Evolutionary conservation across 1,140 invertebrate genomes (phyloP), one percentile per base, ranked within the genome.

Genomic region (Pararge aegeria): DNA sequence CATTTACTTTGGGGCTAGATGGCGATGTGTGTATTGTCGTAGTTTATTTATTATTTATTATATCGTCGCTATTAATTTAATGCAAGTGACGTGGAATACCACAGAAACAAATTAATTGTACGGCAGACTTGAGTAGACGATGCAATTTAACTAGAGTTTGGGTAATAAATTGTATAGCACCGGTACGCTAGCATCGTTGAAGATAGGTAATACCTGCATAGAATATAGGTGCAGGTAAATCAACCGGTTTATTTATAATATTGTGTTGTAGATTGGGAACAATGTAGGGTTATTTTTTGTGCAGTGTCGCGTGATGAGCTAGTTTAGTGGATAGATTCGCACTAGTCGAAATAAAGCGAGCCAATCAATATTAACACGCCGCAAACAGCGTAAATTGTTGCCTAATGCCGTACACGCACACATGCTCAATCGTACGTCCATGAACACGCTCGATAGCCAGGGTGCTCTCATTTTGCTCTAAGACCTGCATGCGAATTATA

Each of bases 341-440:
- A 74, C 78, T 73, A 83, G 84, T 81, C 78, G 80, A 87, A 89
- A 89, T 89, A 89, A 86, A 87, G 83, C 86, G 78, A 83, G 81
- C 86, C 83, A 87, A 89, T 89, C 86, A 89, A 89, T 89, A 89
- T 89, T 89, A 89, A 89, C 86, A 89, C 86, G 83, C 86, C 84
- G 82, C 86, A 89, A 89, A 89, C 84, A 87, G 83, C 86, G 86
- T 87, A 89, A 89, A 89, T 89, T 87, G 86, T 89, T 87, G 84
- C 86, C 86, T 89, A 89, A 89, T 87, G 84, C 84, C 78, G 66
- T 71, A 71, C 75, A 69, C 83, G 70, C 86, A 85, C 81, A 80
- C 73, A 68, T 44, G 40, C 57, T 55, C 63, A 56, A 52, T 29
- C 34, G 54, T 55, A 67, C 67, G 68, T 69, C 70, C 65, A 66